A percentile compares a stretch with the other conserved stretches of the same genome.
phyloP scores from a whole-genome alignment of 2,888 invertebrate genomes.

The Argyresthia goedartella region DNA sequence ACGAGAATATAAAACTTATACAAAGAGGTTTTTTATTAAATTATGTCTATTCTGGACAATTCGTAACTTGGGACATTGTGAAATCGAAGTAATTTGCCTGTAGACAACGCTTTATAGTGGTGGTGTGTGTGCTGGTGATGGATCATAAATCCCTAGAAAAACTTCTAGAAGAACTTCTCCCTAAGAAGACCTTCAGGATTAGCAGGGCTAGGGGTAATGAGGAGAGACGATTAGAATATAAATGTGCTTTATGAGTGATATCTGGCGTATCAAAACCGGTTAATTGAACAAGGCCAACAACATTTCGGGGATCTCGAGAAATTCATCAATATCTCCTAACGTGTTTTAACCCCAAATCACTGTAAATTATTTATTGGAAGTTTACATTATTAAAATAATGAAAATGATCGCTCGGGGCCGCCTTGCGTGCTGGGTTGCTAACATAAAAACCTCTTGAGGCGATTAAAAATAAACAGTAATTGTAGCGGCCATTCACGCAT shows the following conservation, averaged over 20 bases:
- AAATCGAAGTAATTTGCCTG: no score
- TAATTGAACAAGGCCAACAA: slow-evolving; percentile 29
- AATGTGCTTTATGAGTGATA: slow-evolving; percentile 17
- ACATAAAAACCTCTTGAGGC: slow-evolving; percentile 68
- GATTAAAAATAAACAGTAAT: slow-evolving; percentile 73
- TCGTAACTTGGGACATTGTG: no score
- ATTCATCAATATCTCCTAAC: slow-evolving; percentile 67
- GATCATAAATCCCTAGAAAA: no score
- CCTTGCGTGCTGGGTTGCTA: slow-evolving; percentile 65
- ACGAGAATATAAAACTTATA: no score
- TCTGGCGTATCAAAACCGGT: no score
- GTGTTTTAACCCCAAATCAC: slow-evolving; percentile 69
- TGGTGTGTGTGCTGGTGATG: no score
- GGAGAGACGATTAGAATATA: background rate
- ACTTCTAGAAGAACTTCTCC: no score
- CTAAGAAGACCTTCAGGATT: no score
- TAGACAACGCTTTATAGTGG: no score
- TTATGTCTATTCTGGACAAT: no score
- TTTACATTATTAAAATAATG: slow-evolving; percentile 72
- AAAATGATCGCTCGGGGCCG: slow-evolving; percentile 65
- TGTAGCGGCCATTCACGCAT: slow-evolving; percentile 70
- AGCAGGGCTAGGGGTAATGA: background rate
- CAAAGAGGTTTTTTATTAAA: no score
- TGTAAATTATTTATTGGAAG: slow-evolving; percentile 70
- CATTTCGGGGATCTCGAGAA: slow-evolving; percentile 38